A percentile compares a stretch with the other conserved stretches of the same genome.
Conservation (phyloP, 2,888 invertebrate genomes). For the Drosophila villosipedis region DNA sequence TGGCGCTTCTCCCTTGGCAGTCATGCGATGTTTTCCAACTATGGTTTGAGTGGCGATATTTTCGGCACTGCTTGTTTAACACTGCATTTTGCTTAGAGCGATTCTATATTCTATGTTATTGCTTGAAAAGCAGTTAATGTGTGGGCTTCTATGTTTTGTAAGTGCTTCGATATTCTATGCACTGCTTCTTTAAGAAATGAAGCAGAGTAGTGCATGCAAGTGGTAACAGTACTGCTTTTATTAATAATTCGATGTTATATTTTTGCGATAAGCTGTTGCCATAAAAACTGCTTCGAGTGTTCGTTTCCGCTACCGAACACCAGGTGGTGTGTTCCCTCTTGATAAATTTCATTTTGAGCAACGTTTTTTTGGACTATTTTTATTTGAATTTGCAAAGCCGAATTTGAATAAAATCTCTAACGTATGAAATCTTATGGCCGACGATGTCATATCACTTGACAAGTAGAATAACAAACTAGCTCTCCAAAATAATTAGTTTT, state of each 20-base stretch:
- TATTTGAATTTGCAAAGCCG: not conserved
- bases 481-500: not conserved
- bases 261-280: not conserved
- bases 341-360: not conserved
- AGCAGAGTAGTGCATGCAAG: not conserved
- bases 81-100: not conserved
- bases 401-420: not conserved
- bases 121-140: not conserved
- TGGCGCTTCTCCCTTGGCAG: not conserved
- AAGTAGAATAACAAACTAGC: too few species aligned
- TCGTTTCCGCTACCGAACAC: not conserved
- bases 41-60: not conserved
- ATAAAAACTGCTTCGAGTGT: slow-evolving; percentile 4
- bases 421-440: not conserved
- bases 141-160: not conserved
- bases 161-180: not conserved
- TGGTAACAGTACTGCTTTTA: not conserved
- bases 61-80: not conserved
- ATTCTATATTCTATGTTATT: not conserved
- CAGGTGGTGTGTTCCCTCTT: not conserved
- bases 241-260: not conserved
- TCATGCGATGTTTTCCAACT: not conserved
- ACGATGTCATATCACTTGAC: not conserved
- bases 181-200: not conserved
- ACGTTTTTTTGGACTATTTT: not conserved